Base-by-base conservation (phyloP, 2,113 vertebrate species). In the Esox niger region DNA sequence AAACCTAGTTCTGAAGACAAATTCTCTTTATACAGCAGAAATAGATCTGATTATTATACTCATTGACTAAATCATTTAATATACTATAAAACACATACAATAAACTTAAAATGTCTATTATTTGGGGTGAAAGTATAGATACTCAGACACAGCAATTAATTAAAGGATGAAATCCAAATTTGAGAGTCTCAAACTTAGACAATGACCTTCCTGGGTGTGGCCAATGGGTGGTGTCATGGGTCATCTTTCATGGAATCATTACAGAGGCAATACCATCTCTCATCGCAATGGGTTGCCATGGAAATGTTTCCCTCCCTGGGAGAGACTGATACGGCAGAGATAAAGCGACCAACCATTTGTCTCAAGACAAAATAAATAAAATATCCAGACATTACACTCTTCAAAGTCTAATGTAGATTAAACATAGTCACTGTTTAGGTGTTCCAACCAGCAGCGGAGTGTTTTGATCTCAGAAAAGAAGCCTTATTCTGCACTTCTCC, bases 301-400 rank as follows among this genome's bases (percentile, higher is more conserved):
- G 47, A 70, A n/a, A 32, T 13, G 8, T 66, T 63, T 38, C 38
- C 49, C 25, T 69, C 62, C 77, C 64, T 35, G 59, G 17, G 64
- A 71, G 69, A 71, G 64, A 69, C 47, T 4, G 62, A 78, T 61
- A 33, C 23, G 71, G 65, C 26, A 10, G 43, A 66, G 70, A 59
- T 64, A 29, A 6, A 30, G 9, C 1, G n/a, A n/a, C n/a, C n/a
- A 55, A 55, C 43, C 52, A 32, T 68, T 72, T 74, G 38, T 71
- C 73, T 74, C 23, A 66, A 20, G 54, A 61, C 61, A 58, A 73
- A 60, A 79, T 74, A 79, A 66, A 74, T n/a, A n/a, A n/a, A n/a
- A n/a, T n/a, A 33, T 23, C 58, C 49, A 7, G 23, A 6, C 25
- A 27, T 17, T 57, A 25, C 25, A 27, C 55, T 27, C 25, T 27